phyloP scores from a whole-genome alignment of 2,888 invertebrate species.

The Calameuta pallipes region DNA sequence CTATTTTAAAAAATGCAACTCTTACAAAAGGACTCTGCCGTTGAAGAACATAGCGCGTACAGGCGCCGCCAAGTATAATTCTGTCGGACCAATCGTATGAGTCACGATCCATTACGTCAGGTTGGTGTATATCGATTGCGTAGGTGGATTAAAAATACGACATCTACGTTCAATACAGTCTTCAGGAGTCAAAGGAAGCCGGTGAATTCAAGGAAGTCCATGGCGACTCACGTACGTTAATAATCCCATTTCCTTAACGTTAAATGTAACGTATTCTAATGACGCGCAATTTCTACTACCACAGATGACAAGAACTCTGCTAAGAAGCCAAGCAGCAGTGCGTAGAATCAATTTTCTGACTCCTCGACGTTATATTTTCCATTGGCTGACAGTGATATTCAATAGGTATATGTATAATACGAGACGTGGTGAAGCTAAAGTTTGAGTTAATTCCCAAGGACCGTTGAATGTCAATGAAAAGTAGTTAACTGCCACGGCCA shows the following conservation, averaged over 20 bases:
- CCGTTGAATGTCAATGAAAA: neutral
- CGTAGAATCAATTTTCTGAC: neutral
- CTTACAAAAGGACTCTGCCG: neutral
- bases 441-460: neutral
- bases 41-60: neutral
- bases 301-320: neutral
- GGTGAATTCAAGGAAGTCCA: neutral
- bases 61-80: neutral
- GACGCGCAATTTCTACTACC: neutral
- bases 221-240: neutral
- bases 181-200: neutral
- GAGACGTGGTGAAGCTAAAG: neutral
- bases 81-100: neutral
- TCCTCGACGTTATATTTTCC: conserved; percentile 36
- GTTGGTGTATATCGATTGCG: neutral
- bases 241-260: neutral
- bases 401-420: conserved; percentile 38
- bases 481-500: neutral
- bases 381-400: conserved; percentile 47
- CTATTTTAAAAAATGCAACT: neutral
- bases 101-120: neutral
- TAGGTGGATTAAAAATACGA: neutral
- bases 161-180: neutral
- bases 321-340: neutral
- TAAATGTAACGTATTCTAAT: neutral